Evolutionary conservation across 2,888 invertebrate genomes (phyloP).

Genomic region (Neoaliturus tenellus): DNA sequence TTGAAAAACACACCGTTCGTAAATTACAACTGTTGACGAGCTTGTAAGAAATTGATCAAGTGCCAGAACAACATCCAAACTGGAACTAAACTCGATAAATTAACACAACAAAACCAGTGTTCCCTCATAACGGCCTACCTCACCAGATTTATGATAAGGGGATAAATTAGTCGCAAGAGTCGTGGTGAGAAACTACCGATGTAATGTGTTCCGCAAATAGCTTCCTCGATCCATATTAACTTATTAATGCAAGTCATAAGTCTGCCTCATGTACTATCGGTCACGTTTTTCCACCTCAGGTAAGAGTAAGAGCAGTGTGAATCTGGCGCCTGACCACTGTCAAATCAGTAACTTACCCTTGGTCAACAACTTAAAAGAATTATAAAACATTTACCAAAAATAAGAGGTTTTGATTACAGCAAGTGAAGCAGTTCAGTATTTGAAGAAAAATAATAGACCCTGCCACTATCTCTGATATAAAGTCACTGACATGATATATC

Average conservation of each 20-base stretch:
- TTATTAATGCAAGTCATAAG: neutral
- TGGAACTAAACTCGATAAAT: slow-evolving; percentile 9
- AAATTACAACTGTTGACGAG: neutral
- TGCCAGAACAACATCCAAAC: neutral
- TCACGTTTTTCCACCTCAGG: neutral
- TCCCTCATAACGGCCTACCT: neutral
- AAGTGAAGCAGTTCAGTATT: too few relatives aligned
- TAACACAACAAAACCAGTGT: slow-evolving; percentile 14
- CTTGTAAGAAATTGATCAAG: neutral
- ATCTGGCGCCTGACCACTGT: neutral
- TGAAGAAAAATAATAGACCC: too few relatives aligned
- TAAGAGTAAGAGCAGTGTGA: neutral
- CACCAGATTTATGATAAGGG: neutral
- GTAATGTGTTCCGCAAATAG: slow-evolving; percentile 5
- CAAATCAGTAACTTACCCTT: neutral
- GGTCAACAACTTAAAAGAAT: too few relatives aligned
- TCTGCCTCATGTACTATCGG: neutral
- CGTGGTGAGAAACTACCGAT: neutral
- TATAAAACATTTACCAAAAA: too few relatives aligned
- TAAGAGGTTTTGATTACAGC: too few relatives aligned
- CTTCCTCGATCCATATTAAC: neutral
- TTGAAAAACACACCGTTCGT: neutral
- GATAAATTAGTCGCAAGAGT: neutral
- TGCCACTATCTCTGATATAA: too few relatives aligned
- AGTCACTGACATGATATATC: too few relatives aligned